These are phyloP conservation scores for Pemphigus obesinymphae DNA, from an alignment of 1,140 invertebrate species.

Conservation along the genomic window DNA sequence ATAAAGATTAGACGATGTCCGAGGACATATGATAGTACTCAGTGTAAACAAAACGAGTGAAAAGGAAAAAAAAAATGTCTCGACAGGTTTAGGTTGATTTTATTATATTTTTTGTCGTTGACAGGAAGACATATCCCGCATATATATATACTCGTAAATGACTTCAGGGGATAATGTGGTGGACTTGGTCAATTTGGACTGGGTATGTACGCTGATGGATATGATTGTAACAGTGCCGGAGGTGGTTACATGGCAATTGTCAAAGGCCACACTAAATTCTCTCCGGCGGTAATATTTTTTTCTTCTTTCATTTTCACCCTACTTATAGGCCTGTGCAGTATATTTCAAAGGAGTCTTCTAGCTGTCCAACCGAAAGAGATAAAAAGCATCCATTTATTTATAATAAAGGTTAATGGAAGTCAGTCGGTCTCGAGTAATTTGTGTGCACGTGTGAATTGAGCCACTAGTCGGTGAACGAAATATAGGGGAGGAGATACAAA, in stretches of 20 bases:
- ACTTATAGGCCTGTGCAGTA: neutral
- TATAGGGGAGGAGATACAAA: too few species aligned
- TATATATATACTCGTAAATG: neutral
- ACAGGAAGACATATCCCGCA: neutral
- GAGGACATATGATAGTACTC: too few species aligned
- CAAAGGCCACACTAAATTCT: neutral
- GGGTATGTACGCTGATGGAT: neutral
- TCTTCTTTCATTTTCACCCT: neutral
- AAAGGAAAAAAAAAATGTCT: neutral
- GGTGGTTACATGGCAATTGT: neutral
- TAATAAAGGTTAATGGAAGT: neutral
- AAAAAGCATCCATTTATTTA: neutral
- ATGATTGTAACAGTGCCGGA: neutral
- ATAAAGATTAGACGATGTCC: too few species aligned
- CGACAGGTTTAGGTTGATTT: neutral
- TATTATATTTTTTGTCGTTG: neutral
- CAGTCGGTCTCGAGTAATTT: neutral
- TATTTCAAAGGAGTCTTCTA: constrained; percentile 4
- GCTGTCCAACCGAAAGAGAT: neutral
- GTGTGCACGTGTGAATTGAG: neutral
- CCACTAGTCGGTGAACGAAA: too few species aligned
- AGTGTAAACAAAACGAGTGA: neutral
- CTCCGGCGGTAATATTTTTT: constrained; percentile 8
- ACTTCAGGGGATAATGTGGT: neutral
- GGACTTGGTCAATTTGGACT: neutral